Percentiles rank a stretch among this genome's conserved stretches.
Conservation (phyloP, 2,888 invertebrate genomes). For the Carcina quercana region DNA sequence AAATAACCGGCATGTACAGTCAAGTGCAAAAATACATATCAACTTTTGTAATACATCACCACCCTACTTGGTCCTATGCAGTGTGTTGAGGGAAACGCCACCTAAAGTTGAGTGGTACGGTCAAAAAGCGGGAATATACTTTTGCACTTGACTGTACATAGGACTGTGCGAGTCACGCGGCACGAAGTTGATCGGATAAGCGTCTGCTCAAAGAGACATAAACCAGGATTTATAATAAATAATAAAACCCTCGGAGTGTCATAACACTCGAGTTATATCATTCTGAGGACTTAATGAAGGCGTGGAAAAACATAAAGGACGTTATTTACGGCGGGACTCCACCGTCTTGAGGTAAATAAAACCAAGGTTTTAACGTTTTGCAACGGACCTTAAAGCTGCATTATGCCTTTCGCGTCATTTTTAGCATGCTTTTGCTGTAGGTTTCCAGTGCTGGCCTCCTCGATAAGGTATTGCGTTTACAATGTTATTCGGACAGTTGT, state of each 20-base stretch:
- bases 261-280: slow-evolving; percentile 34
- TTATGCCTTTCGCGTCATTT: slow-evolving; percentile 25
- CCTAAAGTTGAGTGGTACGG: no score
- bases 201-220: background rate
- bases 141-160: background rate
- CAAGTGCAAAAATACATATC: no score
- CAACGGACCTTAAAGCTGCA: slow-evolving; percentile 26
- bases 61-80: no score
- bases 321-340: slow-evolving; percentile 45
- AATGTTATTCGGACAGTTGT: slow-evolving; percentile 1
- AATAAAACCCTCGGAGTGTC: slow-evolving; percentile 4
- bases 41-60: no score
- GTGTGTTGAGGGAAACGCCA: no score
- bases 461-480: slow-evolving; percentile 2
- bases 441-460: slow-evolving; percentile 23
- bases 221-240: background rate
- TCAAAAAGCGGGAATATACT: no score
- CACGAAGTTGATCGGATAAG: background rate
- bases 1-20: no score
- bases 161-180: background rate
- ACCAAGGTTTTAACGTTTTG: slow-evolving; percentile 44
- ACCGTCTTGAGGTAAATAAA: slow-evolving; percentile 45
- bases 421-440: slow-evolving; percentile 29
- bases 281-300: slow-evolving; percentile 46
- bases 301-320: slow-evolving; percentile 44